Evolutionary conservation across 2,888 invertebrate species (phyloP), one percentile per base, ranked within the genome.

Genomic region (Apantesis nais): DNA sequence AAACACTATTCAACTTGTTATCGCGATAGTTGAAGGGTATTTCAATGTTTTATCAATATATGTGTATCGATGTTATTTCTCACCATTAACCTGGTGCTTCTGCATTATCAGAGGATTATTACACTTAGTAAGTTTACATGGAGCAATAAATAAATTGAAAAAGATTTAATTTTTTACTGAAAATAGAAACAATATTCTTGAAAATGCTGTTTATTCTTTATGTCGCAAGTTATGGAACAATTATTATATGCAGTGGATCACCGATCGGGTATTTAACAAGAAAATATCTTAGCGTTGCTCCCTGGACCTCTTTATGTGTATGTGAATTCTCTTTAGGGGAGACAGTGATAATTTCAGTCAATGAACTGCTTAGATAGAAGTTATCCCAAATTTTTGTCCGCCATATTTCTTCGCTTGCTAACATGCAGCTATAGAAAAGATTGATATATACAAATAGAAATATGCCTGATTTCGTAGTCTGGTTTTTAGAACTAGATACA

Each of bases 11-110:
- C 1, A 1, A 29, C 58, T 58, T 58, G 58, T 58, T 58, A 58
- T 44, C 29, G 41, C 29, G 29, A 29, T 63, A 44, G 29, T 11
- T 63, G 63, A 63, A 63, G 41, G 63, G 63, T 63, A 63, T 25
- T 63, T 63, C 41, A 63, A 44, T 29, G 63, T 63, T 31, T 19
- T 44, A 25, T 63, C 41, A 19, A 63, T 63, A 11, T 31, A 29
- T 19, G 8, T 63, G 4, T 41, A 29, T 41, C 14, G 12, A 62
- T 39, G 25, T 16, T 41, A 25, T 44, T 4, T 63, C 29, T 19
- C 29, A 44, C 19, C 19, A 44, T 29, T 29, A 9, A 11, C n/a
- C n/a, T n/a, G 11, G 19, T 19, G 41, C 8, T 31, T n/a, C 11
- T n/a, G 52, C n/a, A 52, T 4, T 2, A 25, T 2, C 25, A 14